Base-by-base conservation (phyloP, 2,113 vertebrate species). In the Phaethornis superciliosus region DNA sequence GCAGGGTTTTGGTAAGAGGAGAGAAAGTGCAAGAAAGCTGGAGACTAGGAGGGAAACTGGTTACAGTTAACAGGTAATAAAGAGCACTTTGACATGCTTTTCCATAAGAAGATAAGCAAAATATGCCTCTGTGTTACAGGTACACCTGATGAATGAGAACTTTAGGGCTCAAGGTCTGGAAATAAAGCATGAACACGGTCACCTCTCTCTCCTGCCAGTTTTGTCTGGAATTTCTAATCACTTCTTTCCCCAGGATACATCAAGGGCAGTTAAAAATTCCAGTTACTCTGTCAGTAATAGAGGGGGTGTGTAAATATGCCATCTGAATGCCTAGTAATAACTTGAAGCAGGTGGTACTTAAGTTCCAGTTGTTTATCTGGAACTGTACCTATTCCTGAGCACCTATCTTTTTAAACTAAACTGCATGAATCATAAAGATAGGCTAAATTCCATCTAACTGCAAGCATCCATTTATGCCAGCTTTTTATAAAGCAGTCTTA, bases 321-420 rank as follows among this genome's bases (percentile, higher is more conserved):
- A 19, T 44, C 51, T 42, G 70, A 68, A 59, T 0, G 0, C 54
- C 27, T 78, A 67, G 32, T 74, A 90, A 28, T 51, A 88, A 82
- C 68, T 70, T 18, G 22, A 70, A 52, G 64, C 56, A 75, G 26
- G 24, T 83, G 64, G 70, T 90, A 37, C 40, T 52, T 93, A 40
- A 37, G 33, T 92, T 92, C 74, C 47, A 68, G 28, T 95, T 95
- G 28, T 86, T 95, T 87, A 71, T 94, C 60, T 3, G 6, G 46
- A 81, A 15, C 28, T 32, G 19, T 47, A 35, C 0, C 0, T 81
- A 35, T 56, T 84, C 33, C 33, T 88, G 62, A 90, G 63, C 28
- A 67, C 60, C 24, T 59, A 12, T 67, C 11, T 90, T 56, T 1
- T 47, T 47, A 21, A 83, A 89, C 56, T 63, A 86, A 81, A 56